Percentiles rank a stretch among this genome's conserved stretches.
Evolutionary conservation across 2,797 vertebrate genomes (phyloP).

Genomic region (Tamandua tetradactyla): DNA sequence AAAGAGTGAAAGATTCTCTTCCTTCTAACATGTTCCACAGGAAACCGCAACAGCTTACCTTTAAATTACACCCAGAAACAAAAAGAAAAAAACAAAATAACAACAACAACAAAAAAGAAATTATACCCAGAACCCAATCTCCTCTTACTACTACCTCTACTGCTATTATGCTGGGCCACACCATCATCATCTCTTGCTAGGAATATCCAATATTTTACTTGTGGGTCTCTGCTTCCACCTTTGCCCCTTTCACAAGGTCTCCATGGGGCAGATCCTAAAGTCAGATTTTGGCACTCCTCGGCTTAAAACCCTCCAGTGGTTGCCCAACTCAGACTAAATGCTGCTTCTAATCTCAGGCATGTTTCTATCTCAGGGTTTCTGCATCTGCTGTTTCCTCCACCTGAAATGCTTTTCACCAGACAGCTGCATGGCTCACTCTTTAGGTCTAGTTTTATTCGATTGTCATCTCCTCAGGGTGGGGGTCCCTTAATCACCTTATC

Average conservation of each 20-base stretch:
- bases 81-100: too few relatives aligned
- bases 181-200: neutral
- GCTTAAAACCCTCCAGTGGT: neutral
- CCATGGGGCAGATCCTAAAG: neutral
- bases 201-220: neutral
- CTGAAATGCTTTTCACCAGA: neutral
- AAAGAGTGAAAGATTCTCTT: neutral
- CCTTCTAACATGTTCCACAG: neutral
- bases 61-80: neutral
- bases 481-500: neutral
- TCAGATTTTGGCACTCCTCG: neutral
- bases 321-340: neutral
- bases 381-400: neutral
- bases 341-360: neutral
- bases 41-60: neutral
- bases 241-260: neutral
- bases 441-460: neutral
- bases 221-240: neutral
- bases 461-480: neutral
- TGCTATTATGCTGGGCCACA: neutral
- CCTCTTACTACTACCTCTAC: neutral
- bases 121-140: neutral
- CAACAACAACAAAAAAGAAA: too few relatives aligned
- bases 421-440: neutral
- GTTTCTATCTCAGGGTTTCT: neutral